phyloP scores from a whole-genome alignment of 1,140 invertebrate species.

The Cyrtorhinus lividipennis region DNA sequence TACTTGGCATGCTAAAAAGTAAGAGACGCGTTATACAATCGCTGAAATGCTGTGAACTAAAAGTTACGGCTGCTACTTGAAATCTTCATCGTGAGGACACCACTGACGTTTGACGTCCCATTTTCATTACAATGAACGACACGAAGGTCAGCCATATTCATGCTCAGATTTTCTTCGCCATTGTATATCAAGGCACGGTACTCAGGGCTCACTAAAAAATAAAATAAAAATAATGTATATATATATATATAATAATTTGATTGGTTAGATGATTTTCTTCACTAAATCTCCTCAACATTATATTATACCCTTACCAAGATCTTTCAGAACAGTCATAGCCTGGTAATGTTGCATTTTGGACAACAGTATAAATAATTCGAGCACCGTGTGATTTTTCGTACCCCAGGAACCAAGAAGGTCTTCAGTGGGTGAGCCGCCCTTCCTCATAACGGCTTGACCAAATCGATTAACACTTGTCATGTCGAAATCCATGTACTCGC shows the following conservation, averaged over 20 bases:
- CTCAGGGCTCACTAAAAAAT: slow-evolving; percentile 40
- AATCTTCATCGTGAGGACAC: no score
- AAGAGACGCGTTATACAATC: no score
- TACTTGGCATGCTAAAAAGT: neutral
- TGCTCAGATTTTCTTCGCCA: slow-evolving; percentile 31
- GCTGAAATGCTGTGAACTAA: no score
- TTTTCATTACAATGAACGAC: no score
- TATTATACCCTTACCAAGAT: no score
- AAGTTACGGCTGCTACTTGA: no score
- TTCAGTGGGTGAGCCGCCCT: slow-evolving; percentile 54
- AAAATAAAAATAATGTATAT: no score
- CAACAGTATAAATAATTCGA: slow-evolving; percentile 57
- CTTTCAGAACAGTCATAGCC: slow-evolving; percentile 48
- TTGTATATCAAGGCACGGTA: slow-evolving; percentile 41
- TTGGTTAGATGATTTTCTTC: no score
- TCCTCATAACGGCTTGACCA: slow-evolving; percentile 31
- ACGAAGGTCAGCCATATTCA: no score
- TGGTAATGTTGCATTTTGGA: slow-evolving; percentile 54
- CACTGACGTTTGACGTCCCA: no score
- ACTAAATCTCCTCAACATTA: no score
- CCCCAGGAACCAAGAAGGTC: slow-evolving; percentile 62
- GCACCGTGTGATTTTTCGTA: slow-evolving; percentile 59
- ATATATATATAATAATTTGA: no score
- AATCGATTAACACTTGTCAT: slow-evolving; percentile 35
- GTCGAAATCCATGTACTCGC: slow-evolving; percentile 28